phyloP scores from a whole-genome alignment of 2,888 invertebrate genomes.

The Ephialtes manifestator region DNA sequence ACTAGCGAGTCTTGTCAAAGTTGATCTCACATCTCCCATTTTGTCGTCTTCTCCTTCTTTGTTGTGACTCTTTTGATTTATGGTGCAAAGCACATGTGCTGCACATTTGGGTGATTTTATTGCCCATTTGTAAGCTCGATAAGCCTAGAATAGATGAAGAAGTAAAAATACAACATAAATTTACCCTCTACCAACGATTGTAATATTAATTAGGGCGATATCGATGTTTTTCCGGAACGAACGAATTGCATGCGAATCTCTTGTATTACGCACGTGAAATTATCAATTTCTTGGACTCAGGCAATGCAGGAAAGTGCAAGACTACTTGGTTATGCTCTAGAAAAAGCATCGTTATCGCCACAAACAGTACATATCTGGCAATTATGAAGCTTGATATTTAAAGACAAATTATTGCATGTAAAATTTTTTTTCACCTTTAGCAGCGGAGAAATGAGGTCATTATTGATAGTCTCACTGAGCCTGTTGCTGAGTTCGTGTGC shows the following conservation, averaged over 20 bases:
- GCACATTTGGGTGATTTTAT: slow-evolving; percentile 91
- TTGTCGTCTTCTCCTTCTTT: slow-evolving; percentile 87
- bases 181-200: background rate
- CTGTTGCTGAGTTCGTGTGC: slow-evolving; percentile 91
- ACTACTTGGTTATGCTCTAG: background rate
- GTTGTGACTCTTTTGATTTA: slow-evolving; percentile 90
- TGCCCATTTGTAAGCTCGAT: slow-evolving; percentile 93
- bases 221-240: background rate
- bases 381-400: background rate
- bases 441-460: slow-evolving; percentile 94
- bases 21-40: slow-evolving; percentile 88
- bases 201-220: background rate
- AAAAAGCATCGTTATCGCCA: background rate
- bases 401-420: background rate
- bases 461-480: slow-evolving; percentile 92
- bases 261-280: background rate
- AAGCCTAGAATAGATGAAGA: slow-evolving; percentile 87
- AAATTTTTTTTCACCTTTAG: slow-evolving; percentile 85
- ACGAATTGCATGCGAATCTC: background rate
- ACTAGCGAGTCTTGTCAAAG: slow-evolving; percentile 91
- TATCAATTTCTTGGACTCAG: background rate
- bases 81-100: slow-evolving; percentile 92
- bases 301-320: background rate
- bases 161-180: background rate
- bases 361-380: background rate